Conservation (phyloP, 1,140 invertebrate genomes). For the Drosophila triauraria region DNA sequence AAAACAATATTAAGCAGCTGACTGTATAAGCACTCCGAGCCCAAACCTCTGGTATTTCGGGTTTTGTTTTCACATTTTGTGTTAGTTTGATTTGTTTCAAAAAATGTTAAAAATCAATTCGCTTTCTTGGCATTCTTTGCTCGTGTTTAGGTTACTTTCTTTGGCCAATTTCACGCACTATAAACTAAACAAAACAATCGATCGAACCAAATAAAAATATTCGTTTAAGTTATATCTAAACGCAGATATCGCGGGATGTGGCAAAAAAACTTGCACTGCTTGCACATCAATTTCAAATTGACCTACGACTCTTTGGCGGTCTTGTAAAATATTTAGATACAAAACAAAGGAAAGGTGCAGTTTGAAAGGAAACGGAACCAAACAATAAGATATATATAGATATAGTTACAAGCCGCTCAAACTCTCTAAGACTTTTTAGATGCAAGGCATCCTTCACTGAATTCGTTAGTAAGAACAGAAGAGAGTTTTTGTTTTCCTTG, state of each 20-base stretch:
- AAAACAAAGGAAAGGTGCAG: slow-evolving; percentile 73
- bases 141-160: slow-evolving; percentile 30
- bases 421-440: slow-evolving; percentile 27
- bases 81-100: slow-evolving; percentile 76
- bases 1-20: slow-evolving; percentile 46
- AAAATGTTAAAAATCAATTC: slow-evolving; percentile 84
- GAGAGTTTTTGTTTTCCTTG: slow-evolving; percentile 14
- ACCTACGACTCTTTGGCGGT: slow-evolving; percentile 40
- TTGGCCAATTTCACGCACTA: slow-evolving; percentile 77
- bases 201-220: slow-evolving; percentile 38
- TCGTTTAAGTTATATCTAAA: slow-evolving; percentile 17
- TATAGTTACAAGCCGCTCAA: slow-evolving; percentile 45
- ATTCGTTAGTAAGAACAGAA: slow-evolving; percentile 68
- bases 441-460: slow-evolving; percentile 46
- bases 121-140: slow-evolving; percentile 58
- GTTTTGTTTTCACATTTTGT: slow-evolving; percentile 17
- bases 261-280: slow-evolving; percentile 84
- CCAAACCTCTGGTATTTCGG: slow-evolving; percentile 12
- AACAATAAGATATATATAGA: slow-evolving; percentile 31
- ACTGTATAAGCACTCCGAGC: slow-evolving; percentile 48
- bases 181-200: slow-evolving; percentile 78
- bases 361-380: slow-evolving; percentile 58
- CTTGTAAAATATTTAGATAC: slow-evolving; percentile 41
- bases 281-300: slow-evolving; percentile 58
- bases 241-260: slow-evolving; percentile 51